Base-by-base conservation (phyloP, 2,888 invertebrate genomes). In the Ectemnius continuus region DNA sequence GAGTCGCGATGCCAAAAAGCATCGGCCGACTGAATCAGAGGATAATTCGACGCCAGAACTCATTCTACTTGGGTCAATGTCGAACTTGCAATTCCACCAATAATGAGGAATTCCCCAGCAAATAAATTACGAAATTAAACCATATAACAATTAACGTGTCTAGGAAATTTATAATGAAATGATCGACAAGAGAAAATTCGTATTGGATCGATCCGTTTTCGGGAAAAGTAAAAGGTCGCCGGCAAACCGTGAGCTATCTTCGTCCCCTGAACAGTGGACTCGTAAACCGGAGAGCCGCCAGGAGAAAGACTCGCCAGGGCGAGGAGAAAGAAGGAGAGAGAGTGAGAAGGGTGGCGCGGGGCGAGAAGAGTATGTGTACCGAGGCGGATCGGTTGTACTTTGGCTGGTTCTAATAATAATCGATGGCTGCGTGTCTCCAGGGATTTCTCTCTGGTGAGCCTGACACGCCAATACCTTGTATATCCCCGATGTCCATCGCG, bases 381-480 rank as follows among this genome's bases (percentile, higher is more conserved):
- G 60, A 62, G 66, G 61, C 64, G 69, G 76, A 84, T 84, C 76
- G 78, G 70, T 80, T 80, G 79, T 73, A 76, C 73, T 77, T 76
- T 71, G 75, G 78, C 79, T 79, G 75, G 74, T 81, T 83, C 85
- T 85, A 85, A 83, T 85, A 85, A 85, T 85, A 85, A 82, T 85
- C 84, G 70, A 85, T 83, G 82, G 58, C 72, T 73, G 67, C 80
- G 70, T 45, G 71, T 78, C 82, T 82, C 80, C 82, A 80, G 80
- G 76, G 75, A 67, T 83, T 81, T 81, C 77, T 36, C 36, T 61
- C 71, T 59, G 56, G 61, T 23, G 28, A 61, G 72, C 65, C 62
- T 52, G 52, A 52, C 59, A 36, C 69, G 61, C 72, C 72, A 67
- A 74, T 79, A 68, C 57, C 68, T 71, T 70, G 72, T 62, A 61